Conservation (phyloP, 2,113 vertebrate genomes). For the Oncorhynchus tshawytscha region DNA sequence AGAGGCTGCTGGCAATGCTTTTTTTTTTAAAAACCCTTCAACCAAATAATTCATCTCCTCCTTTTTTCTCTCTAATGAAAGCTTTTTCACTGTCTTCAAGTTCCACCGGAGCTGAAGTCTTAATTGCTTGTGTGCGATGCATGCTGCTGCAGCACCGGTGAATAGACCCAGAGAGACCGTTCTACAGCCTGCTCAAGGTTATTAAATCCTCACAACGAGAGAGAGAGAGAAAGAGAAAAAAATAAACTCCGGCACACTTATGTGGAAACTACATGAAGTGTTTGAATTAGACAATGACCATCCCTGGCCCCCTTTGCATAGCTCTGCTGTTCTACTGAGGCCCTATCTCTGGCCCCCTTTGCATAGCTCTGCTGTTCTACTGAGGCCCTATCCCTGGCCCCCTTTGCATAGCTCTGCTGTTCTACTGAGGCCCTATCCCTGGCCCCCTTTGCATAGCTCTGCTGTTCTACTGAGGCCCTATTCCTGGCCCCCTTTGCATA, state of each 20-base stretch:
- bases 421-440: too few relatives aligned
- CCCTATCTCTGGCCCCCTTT: too few relatives aligned
- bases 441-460: too few relatives aligned
- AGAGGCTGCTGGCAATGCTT: conserved; percentile 5
- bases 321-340: background rate
- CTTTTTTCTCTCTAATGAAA: too few relatives aligned
- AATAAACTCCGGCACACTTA: background rate
- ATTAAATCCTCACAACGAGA: conserved; percentile 40
- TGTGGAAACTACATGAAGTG: conserved; percentile 14
- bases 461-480: too few relatives aligned
- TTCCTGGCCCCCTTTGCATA: too few relatives aligned
- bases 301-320: background rate
- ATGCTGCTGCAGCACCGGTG: conserved; percentile 3
- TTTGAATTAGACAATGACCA: background rate
- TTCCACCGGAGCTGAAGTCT: conserved; percentile 28
- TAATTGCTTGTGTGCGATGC: conserved; percentile 44
- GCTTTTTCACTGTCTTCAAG: conserved; percentile 17
- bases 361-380: too few relatives aligned
- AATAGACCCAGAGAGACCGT: conserved; percentile 16
- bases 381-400: too few relatives aligned
- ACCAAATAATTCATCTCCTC: background rate
- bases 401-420: too few relatives aligned
- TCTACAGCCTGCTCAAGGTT: conserved; percentile 39
- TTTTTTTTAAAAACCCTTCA: conserved; percentile 1
- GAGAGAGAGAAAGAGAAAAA: background rate